Percentiles rank a stretch among this genome's conserved stretches.
phyloP scores from a whole-genome alignment of 1,140 invertebrate genomes.

The Coelopa frigida region DNA sequence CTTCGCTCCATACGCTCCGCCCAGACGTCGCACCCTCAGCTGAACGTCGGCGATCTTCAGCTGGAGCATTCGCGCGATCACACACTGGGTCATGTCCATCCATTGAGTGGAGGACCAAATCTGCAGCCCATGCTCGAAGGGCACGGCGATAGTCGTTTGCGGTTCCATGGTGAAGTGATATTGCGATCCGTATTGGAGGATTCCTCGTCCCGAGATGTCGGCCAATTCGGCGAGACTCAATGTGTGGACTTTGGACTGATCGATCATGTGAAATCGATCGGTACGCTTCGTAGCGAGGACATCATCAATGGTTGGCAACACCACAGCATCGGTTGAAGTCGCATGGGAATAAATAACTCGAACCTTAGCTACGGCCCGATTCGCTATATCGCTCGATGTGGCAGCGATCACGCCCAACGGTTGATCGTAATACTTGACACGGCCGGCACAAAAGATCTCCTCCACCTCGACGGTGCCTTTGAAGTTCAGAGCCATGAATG shows the following conservation, averaged over 20 bases:
- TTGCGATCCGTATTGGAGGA: conserved; percentile 37
- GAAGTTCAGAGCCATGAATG: conserved; percentile 13
- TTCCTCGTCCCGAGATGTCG: conserved; percentile 18
- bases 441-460: conserved; percentile 46
- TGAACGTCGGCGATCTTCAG: conserved; percentile 52
- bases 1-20: conserved; percentile 66
- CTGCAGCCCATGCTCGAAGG: conserved; percentile 54
- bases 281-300: conserved; percentile 14
- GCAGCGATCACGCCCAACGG: conserved; percentile 67
- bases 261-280: conserved; percentile 17
- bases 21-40: conserved; percentile 56
- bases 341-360: conserved; percentile 63
- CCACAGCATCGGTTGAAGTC: conserved; percentile 14
- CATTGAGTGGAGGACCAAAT: conserved; percentile 58
- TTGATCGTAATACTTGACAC: conserved; percentile 60
- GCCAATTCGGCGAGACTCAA: conserved; percentile 18
- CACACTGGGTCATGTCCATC: conserved; percentile 56
- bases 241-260: conserved; percentile 21
- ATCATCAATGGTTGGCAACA: conserved; percentile 25
- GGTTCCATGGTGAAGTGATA: conserved; percentile 57
- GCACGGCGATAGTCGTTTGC: conserved; percentile 53
- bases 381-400: conserved; percentile 51
- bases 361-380: conserved; percentile 58
- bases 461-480: conserved; percentile 16
- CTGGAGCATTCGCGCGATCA: conserved; percentile 52